These are phyloP conservation scores for Onychomys torridus DNA, from an alignment of 2,797 vertebrate species.

Conservation along the genomic window DNA sequence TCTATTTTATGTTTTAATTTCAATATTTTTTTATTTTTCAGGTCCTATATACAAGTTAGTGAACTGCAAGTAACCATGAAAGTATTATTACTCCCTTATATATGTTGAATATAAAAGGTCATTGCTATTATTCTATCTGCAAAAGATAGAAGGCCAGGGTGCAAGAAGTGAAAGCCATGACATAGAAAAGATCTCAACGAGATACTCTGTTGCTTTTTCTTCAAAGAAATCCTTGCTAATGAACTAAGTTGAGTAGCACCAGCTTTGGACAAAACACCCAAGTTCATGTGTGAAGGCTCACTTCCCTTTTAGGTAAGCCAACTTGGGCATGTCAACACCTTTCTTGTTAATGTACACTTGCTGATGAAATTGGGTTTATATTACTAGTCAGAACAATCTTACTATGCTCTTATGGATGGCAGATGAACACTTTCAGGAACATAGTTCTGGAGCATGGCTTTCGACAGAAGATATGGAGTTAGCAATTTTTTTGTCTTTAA, in stretches of 20 bases:
- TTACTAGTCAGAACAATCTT: not conserved
- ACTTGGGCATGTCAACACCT: not conserved
- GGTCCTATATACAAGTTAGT: not conserved
- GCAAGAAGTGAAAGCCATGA: not conserved
- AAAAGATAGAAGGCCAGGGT: not conserved
- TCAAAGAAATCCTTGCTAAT: not conserved
- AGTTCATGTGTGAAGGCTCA: not conserved
- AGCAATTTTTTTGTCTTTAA: constrained; percentile 33
- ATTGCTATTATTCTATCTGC: not conserved
- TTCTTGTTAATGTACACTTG: not conserved
- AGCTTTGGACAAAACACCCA: constrained; percentile 15
- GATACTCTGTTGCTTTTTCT: not conserved
- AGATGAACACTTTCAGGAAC: constrained; percentile 19
- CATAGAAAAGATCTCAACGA: not conserved
- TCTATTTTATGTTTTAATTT: constrained; percentile 42
- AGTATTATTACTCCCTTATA: not conserved
- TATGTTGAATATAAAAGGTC: not conserved
- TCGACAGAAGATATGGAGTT: constrained; percentile 25
- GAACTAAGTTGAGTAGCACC: not conserved
- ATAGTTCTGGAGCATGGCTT: constrained; percentile 32
- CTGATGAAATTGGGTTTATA: constrained; percentile 28
- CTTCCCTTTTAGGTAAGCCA: not conserved
- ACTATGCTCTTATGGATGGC: not conserved
- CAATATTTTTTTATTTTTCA: constrained; percentile 26
- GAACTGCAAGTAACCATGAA: not conserved